Evolutionary conservation across 2,888 invertebrate species (phyloP).

Genomic region (Cephus nigrinus): DNA sequence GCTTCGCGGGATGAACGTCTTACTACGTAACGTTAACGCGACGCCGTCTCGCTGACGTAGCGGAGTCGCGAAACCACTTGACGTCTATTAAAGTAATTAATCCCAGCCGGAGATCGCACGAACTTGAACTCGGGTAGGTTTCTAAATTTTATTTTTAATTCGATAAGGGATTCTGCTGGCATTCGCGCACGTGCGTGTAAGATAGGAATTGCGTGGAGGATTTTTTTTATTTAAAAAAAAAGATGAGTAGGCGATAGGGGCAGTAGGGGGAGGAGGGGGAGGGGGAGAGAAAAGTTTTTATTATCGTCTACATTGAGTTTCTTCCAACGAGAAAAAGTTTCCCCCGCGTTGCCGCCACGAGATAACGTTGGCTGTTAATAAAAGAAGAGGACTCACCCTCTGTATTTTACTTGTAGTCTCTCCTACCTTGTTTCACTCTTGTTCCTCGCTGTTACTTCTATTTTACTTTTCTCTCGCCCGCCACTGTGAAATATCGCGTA

Average conservation of each 20-base stretch:
- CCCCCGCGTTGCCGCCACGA: neutral
- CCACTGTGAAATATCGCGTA: neutral
- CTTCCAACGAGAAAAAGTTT: neutral
- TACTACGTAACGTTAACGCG: neutral
- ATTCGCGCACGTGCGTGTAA: neutral
- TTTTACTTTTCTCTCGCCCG: neutral
- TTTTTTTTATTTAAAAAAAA: too few relatives aligned
- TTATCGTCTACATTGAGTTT: neutral
- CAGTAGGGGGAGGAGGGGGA: fast-evolving
- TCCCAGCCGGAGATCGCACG: slow-evolving; percentile 39
- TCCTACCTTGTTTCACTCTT: neutral
- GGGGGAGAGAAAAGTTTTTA: neutral
- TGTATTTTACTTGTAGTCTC: neutral
- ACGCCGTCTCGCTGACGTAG: neutral
- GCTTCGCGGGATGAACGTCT: neutral
- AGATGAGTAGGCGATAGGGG: too few relatives aligned
- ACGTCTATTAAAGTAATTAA: slow-evolving; percentile 52
- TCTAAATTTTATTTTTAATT: slow-evolving; percentile 23
- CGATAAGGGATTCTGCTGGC: slow-evolving; percentile 21
- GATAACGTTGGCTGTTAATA: neutral
- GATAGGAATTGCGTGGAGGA: neutral
- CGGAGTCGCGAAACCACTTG: slow-evolving; percentile 45
- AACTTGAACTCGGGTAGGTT: slow-evolving; percentile 46
- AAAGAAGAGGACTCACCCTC: neutral
- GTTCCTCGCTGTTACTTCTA: neutral